phyloP scores from a whole-genome alignment of 2,888 invertebrate genomes.

The Ceriagrion tenellum region DNA sequence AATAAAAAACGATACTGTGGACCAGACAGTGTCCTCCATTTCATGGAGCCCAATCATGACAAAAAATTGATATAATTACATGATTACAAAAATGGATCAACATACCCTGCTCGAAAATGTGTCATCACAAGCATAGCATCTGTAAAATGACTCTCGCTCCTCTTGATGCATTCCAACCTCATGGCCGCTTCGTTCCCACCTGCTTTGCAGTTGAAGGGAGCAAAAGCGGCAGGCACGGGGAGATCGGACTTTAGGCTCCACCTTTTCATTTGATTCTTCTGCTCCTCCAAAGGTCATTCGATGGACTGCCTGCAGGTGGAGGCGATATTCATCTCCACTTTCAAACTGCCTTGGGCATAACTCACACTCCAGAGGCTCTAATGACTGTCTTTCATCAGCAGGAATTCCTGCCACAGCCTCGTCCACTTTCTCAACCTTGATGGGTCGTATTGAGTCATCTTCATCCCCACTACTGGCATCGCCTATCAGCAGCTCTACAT shows the following conservation, averaged over 20 bases:
- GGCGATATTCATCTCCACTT: constrained; percentile 48
- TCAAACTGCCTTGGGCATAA: constrained; percentile 54
- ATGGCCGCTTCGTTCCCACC: constrained; percentile 63
- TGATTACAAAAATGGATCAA: not conserved
- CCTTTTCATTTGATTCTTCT: constrained; percentile 47
- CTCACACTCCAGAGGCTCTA: constrained; percentile 57
- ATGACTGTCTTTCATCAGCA: not conserved
- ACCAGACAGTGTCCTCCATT: too few relatives aligned
- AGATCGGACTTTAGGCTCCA: constrained; percentile 22
- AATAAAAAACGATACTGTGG: too few relatives aligned
- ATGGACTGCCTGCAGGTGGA: constrained; percentile 59
- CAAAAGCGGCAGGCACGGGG: constrained; percentile 43
- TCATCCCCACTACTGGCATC: constrained; percentile 65
- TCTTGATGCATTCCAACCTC: constrained; percentile 57
- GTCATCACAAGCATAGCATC: constrained; percentile 64
- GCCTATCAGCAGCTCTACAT: constrained; percentile 47
- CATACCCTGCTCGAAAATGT: constrained; percentile 61
- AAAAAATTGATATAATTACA: not conserved
- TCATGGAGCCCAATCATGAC: too few relatives aligned
- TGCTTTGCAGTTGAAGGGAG: constrained; percentile 57
- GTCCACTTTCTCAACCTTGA: not conserved
- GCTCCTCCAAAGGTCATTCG: constrained; percentile 40
- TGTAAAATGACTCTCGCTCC: constrained; percentile 54
- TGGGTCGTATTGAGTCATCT: not conserved
- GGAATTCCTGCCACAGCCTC: constrained; percentile 10